These are phyloP conservation scores for Rhagoletis pomonella DNA, from an alignment of 1,140 invertebrate species.

Conservation along the genomic window DNA sequence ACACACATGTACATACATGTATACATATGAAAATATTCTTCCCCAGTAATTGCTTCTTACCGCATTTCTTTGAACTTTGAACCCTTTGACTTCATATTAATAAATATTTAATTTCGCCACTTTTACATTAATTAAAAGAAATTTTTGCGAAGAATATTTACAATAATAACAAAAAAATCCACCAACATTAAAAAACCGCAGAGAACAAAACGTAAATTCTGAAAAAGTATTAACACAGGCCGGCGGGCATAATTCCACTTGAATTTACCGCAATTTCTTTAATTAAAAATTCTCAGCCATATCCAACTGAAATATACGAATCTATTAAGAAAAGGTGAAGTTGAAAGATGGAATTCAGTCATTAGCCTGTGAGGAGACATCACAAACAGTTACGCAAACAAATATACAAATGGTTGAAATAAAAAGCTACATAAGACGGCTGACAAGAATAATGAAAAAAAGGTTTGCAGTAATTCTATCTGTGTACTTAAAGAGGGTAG, in stretches of 20 bases:
- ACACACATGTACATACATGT: too few species aligned
- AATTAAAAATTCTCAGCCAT: conserved; percentile 67
- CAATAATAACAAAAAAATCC: background rate
- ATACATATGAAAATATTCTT: background rate
- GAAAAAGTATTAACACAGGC: conserved; percentile 53
- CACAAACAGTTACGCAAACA: too few species aligned
- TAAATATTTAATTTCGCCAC: too few species aligned
- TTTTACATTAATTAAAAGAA: background rate
- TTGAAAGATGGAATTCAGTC: too few species aligned
- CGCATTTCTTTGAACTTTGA: background rate
- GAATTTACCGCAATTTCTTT: conserved; percentile 74
- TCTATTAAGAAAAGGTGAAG: conserved; percentile 23
- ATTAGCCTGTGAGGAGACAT: too few species aligned
- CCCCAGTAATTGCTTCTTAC: too few species aligned
- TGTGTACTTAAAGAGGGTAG: background rate
- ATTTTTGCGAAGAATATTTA: background rate
- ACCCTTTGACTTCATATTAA: background rate
- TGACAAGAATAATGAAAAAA: conserved; percentile 4
- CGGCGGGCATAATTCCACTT: conserved; percentile 61
- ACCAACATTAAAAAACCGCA: background rate
- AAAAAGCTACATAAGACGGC: background rate
- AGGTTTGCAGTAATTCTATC: background rate
- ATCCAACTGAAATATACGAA: conserved; percentile 48
- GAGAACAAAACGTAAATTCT: background rate
- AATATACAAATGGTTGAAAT: too few species aligned